These are phyloP conservation scores for Lissonota sp. DNA, from an alignment of 2,888 invertebrate species.

Conservation along the genomic window DNA sequence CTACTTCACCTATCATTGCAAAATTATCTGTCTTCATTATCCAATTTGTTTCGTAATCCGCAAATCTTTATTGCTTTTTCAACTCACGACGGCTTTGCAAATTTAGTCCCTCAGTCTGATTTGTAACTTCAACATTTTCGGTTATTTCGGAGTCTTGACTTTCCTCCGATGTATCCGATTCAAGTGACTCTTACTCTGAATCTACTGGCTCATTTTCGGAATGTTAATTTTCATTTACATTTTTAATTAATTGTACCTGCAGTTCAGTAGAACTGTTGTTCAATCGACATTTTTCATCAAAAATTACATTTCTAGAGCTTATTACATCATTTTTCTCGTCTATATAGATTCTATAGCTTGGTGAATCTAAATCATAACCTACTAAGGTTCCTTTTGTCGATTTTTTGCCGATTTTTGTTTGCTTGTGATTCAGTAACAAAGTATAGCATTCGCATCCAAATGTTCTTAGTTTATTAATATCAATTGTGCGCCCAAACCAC, in stretches of 20 bases:
- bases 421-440: conserved; percentile 57
- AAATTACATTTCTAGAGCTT: conserved; percentile 66
- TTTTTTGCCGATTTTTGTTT: conserved; percentile 57
- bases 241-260: conserved; percentile 33
- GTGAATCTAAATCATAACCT: conserved; percentile 69
- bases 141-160: conserved; percentile 40
- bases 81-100: conserved; percentile 62
- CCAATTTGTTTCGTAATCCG: conserved; percentile 49
- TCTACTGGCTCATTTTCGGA: conserved; percentile 40
- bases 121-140: conserved; percentile 11
- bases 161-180: conserved; percentile 37
- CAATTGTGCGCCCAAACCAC: conserved; percentile 63
- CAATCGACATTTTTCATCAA: conserved; percentile 51
- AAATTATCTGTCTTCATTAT: conserved; percentile 26
- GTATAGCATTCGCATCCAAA: conserved; percentile 62
- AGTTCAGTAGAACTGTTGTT: conserved; percentile 31
- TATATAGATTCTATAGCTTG: conserved; percentile 65
- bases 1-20: conserved; percentile 64
- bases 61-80: conserved; percentile 58
- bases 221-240: conserved; percentile 32
- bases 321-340: conserved; percentile 61
- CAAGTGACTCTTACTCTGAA: conserved; percentile 50
- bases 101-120: conserved; percentile 30
- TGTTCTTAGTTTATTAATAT: conserved; percentile 51
- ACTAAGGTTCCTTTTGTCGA: conserved; percentile 66